These are phyloP conservation scores for Cremastinae sp. DNA, from an alignment of 2,888 invertebrate species.

Conservation along the genomic window DNA sequence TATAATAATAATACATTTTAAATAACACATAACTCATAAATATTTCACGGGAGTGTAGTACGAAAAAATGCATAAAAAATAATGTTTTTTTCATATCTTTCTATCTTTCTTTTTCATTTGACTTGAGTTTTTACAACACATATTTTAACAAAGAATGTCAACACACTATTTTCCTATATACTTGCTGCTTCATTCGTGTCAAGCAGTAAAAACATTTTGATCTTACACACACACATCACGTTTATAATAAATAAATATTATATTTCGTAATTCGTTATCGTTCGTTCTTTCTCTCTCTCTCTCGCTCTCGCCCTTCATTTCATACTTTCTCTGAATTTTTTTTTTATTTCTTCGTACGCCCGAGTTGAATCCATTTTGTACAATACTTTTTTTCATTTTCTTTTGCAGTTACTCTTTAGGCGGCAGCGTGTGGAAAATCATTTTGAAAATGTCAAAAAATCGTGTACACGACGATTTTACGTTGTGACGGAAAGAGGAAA, in stretches of 20 bases:
- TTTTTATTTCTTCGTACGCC: constrained; percentile 21
- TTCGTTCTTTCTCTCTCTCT: constrained; percentile 28
- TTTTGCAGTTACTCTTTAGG: too few species aligned
- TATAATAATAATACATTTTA: neutral
- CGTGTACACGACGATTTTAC: too few species aligned
- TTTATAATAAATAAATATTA: constrained; percentile 61
- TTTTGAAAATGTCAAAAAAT: too few species aligned
- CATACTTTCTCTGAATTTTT: constrained; percentile 47
- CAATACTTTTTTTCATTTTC: constrained; percentile 35
- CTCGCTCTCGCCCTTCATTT: constrained; percentile 23
- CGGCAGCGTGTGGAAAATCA: too few species aligned
- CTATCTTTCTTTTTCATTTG: constrained; percentile 29
- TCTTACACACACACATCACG: constrained; percentile 59
- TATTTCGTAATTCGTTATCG: constrained; percentile 48
- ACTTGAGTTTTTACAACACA: constrained; percentile 27
- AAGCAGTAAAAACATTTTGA: constrained; percentile 54
- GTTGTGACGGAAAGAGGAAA: too few species aligned
- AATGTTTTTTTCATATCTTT: constrained; percentile 10
- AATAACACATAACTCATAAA: constrained; percentile 26
- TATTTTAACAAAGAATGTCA: constrained; percentile 43
- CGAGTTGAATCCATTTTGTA: constrained; percentile 61
- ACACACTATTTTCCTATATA: constrained; percentile 2
- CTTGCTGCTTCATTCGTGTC: neutral
- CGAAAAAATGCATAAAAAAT: constrained; percentile 57
- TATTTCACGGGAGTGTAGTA: constrained; percentile 40